These are phyloP conservation scores for Porites cylindrica DNA, from an alignment of 92 coral and sea anemone species.

Conservation along the genomic window DNA sequence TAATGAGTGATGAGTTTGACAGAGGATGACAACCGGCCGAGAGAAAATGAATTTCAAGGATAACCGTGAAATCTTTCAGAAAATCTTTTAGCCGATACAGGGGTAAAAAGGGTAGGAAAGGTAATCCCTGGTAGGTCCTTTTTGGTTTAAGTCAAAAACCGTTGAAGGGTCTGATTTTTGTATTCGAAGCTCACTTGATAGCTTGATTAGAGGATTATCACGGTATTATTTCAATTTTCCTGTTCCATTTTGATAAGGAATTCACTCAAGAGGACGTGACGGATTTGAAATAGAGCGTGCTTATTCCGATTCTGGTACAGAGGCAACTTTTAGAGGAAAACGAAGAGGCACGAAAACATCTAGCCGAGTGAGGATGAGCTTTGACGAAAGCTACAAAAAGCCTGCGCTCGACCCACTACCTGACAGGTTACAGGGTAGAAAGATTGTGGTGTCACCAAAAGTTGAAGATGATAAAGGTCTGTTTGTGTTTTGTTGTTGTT, in stretches of 20 bases:
- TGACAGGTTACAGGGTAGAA: slow-evolving; percentile 47
- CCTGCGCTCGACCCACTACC: slow-evolving; percentile 75
- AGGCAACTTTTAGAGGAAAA: slow-evolving; percentile 25
- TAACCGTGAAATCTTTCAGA: too few relatives aligned
- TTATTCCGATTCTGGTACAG: slow-evolving; percentile 1
- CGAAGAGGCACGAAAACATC: not conserved
- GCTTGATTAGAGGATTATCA: too few relatives aligned
- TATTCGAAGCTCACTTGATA: too few relatives aligned
- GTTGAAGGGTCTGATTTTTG: too few relatives aligned
- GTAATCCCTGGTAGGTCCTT: too few relatives aligned
- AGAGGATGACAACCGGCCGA: too few relatives aligned
- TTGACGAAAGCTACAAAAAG: slow-evolving; percentile 49
- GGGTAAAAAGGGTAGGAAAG: too few relatives aligned
- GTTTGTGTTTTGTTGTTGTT: not conserved
- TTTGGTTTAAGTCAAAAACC: too few relatives aligned
- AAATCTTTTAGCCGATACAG: too few relatives aligned
- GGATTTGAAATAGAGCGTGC: not conserved
- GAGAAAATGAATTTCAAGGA: too few relatives aligned
- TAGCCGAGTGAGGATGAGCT: not conserved
- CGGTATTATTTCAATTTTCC: too few relatives aligned
- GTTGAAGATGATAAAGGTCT: slow-evolving; percentile 33
- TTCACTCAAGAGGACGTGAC: slow-evolving; percentile 17
- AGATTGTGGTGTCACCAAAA: slow-evolving; percentile 32
- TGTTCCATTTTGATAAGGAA: not conserved
- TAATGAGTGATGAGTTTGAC: too few relatives aligned